A percentile compares a stretch with the other conserved stretches of the same genome.
Evolutionary conservation across 2,113 vertebrate species (phyloP).

Genomic region (Lontra canadensis): DNA sequence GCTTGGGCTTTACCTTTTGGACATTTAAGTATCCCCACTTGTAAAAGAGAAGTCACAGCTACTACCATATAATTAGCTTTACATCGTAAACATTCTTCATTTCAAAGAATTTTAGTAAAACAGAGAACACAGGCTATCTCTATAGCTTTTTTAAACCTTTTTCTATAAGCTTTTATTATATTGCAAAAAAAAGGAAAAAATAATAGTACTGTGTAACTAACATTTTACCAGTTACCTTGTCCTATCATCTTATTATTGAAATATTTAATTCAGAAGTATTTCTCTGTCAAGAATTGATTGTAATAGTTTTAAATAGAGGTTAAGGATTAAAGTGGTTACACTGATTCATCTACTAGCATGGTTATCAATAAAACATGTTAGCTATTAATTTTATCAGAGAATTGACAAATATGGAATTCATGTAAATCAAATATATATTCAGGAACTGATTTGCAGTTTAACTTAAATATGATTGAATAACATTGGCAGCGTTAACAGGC

Average conservation of each 20-base stretch:
- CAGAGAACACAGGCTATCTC: not conserved
- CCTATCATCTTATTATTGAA: conserved; percentile 53
- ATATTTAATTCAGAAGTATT: conserved; percentile 67
- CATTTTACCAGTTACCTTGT: conserved; percentile 24
- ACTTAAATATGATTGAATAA: conserved; percentile 66
- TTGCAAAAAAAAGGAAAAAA: conserved; percentile 40
- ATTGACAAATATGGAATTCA: conserved; percentile 59
- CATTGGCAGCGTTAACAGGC: not conserved
- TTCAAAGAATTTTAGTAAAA: conserved; percentile 40
- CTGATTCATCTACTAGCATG: conserved; percentile 57
- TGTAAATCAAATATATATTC: conserved; percentile 60
- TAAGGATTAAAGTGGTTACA: conserved; percentile 57
- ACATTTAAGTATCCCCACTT: not conserved
- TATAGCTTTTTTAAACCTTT: not conserved
- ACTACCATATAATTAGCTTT: not conserved
- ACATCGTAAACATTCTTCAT: not conserved
- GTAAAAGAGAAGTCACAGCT: conserved; percentile 23
- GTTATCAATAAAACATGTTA: conserved; percentile 73
- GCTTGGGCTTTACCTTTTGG: not conserved
- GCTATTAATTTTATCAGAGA: conserved; percentile 69
- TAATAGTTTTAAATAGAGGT: conserved; percentile 64
- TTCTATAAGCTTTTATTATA: conserved; percentile 1
- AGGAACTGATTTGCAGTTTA: conserved; percentile 59
- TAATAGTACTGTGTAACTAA: not conserved
- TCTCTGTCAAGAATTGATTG: conserved; percentile 57